Evolutionary conservation across 2,888 invertebrate genomes (phyloP), one percentile per base, ranked within the genome.

Genomic region (Zhengitettix transpicula): DNA sequence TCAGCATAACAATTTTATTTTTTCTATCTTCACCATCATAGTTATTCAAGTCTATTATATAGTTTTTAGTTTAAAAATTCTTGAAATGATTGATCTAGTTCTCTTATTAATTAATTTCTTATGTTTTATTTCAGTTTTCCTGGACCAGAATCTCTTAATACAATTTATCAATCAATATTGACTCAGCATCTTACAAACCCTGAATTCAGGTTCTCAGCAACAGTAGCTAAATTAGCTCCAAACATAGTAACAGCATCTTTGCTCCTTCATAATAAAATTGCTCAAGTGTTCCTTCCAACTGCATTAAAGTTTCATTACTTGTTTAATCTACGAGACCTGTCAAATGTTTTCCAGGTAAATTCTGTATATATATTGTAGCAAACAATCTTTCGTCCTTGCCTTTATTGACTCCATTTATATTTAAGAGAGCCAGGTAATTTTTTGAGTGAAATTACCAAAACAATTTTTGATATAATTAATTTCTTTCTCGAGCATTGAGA

Each of bases 271-370:
- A 83, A 87, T 68, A 90, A 92, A 74, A 85, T 88, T 3, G 81
- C 87, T 1, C 86, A 89, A 72, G 82, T 91, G 40, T 97, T 96
- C 73, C 76, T 96, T 62, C 97, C 97, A 0, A 97, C 96, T 1
- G 96, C 96, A 3, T 86, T 92, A 58, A 97, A 97, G 73, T 97
- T 94, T 68, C 97, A 97, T 73, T 97, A 97, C 69, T 86, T 96
- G 67, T 97, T 97, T 74, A 97, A 97, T 76, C 78, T 97, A 61
- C 77, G 97, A 61, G 97, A 97, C 72, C 80, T 97, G 60, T 95
- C 95, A 5, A 96, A 96, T 72, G 85, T 96, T 59, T 97, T 96
- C 72, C 92, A 93, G 83, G 91, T 88, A 76, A 67, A 16, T 15
- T 51, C 9, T 51, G n/a, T 51, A 1, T 12, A 1, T 51, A 16